Percentiles rank a stretch among this genome's conserved stretches.
Evolutionary conservation across 64 coral and sea anemone genomes (phyloP).

Genomic region (Pachyseris speciosa): DNA sequence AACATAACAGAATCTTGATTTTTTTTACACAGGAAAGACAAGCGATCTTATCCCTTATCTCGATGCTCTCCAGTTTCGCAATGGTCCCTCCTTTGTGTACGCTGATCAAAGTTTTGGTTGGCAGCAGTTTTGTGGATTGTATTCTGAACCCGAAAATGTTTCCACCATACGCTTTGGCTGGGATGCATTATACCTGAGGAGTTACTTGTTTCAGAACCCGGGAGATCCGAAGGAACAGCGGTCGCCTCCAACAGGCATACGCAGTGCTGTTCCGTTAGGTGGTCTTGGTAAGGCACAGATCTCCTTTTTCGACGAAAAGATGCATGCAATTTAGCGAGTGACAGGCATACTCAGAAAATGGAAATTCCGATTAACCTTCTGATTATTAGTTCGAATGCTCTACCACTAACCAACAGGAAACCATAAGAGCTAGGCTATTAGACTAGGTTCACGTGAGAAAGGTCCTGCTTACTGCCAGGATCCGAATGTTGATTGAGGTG

Average conservation of each 20-base stretch:
- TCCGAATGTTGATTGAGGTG: no score
- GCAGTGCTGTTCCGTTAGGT: constrained; percentile 88
- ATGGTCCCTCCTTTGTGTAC: constrained; percentile 43
- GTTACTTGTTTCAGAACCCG: constrained; percentile 23
- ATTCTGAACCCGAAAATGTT: constrained; percentile 36
- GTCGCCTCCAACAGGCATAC: constrained; percentile 85
- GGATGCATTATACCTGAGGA: constrained; percentile 17
- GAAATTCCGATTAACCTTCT: no score
- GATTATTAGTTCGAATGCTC: no score
- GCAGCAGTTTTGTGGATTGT: constrained; percentile 22
- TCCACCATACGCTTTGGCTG: constrained; percentile 41
- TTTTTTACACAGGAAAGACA: neutral
- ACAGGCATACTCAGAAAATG: no score
- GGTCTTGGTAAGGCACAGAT: constrained; percentile 47
- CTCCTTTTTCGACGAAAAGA: no score
- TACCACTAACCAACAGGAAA: no score
- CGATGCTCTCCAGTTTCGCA: constrained; percentile 6
- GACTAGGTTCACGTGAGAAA: no score
- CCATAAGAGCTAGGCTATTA: no score
- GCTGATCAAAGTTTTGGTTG: constrained; percentile 31
- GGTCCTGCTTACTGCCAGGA: no score
- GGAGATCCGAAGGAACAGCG: neutral
- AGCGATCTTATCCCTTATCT: neutral
- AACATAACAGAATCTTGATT: no score
- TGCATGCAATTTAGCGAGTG: no score